Percentiles rank a stretch among this genome's conserved stretches.
Evolutionary conservation across 2,797 vertebrate genomes (phyloP).

Genomic region (Tauraco hartlaubi): DNA sequence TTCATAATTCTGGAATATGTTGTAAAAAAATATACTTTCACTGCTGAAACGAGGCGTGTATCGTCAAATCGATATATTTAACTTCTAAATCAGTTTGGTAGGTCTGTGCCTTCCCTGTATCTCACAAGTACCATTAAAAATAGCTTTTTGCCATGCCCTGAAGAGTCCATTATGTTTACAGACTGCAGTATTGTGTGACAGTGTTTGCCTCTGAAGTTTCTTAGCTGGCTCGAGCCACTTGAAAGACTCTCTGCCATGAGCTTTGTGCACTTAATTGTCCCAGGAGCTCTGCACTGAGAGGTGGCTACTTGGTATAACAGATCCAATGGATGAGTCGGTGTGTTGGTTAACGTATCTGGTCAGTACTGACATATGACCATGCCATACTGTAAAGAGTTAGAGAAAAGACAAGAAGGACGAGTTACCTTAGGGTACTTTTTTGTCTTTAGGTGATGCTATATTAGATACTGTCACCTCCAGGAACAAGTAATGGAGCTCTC

Average conservation of each 20-base stretch:
- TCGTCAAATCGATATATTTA: not conserved
- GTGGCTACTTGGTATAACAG: not conserved
- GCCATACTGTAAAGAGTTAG: not conserved
- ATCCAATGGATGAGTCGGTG: not conserved
- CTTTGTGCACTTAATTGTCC: not conserved
- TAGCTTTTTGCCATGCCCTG: not conserved
- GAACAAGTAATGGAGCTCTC: not conserved
- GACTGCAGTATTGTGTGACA: not conserved
- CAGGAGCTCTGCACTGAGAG: not conserved
- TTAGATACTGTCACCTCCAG: not conserved
- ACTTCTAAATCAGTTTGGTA: not conserved
- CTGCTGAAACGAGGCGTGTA: not conserved
- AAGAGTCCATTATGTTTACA: not conserved
- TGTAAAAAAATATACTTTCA: not conserved
- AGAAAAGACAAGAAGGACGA: not conserved
- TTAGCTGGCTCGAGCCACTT: not conserved
- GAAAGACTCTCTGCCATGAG: not conserved
- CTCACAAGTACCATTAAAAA: not conserved
- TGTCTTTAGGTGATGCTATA: not conserved
- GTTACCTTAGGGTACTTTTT: not conserved
- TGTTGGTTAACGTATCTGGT: not conserved
- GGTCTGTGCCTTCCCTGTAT: not conserved
- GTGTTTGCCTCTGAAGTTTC: not conserved
- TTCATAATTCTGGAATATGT: not conserved
- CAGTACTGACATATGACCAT: not conserved